Conservation (phyloP, 1,140 invertebrate genomes). For the Campoletis sonorensis region DNA sequence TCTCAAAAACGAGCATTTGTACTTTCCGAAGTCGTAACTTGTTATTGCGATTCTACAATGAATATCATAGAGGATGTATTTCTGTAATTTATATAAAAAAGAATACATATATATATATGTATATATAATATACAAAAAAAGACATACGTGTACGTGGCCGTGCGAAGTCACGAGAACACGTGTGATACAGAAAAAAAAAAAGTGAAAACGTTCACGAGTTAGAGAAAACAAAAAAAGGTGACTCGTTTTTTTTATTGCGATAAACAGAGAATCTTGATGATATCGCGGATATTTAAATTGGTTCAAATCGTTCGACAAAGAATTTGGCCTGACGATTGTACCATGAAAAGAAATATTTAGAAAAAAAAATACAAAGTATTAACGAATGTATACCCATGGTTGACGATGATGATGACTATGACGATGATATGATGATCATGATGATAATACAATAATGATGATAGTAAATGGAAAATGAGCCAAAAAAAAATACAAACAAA, state of each 20-base stretch:
- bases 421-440: constrained; percentile 32
- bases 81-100: constrained; percentile 50
- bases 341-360: constrained; percentile 12
- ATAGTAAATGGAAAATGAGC: constrained; percentile 53
- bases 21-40: constrained; percentile 60
- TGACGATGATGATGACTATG: constrained; percentile 38
- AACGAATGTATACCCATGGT: too few species aligned
- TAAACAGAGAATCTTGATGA: constrained; percentile 52
- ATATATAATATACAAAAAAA: constrained; percentile 53
- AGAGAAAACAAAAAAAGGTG: constrained; percentile 47
- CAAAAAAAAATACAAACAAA: constrained; percentile 63
- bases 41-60: constrained; percentile 51
- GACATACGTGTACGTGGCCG: constrained; percentile 38
- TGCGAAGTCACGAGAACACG: constrained; percentile 42
- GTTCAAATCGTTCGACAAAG: constrained; percentile 62
- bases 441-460: constrained; percentile 35
- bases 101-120: constrained; percentile 52
- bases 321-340: constrained; percentile 63
- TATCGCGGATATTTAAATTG: constrained; percentile 61
- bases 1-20: constrained; percentile 65
- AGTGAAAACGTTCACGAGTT: constrained; percentile 22
- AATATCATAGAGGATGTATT: constrained; percentile 51
- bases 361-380: not conserved
- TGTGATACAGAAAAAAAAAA: constrained; percentile 57
- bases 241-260: constrained; percentile 52